Evolutionary conservation across 2,888 invertebrate species (phyloP), one percentile per base, ranked within the genome.

Genomic region (Caenorhabditis sinica): DNA sequence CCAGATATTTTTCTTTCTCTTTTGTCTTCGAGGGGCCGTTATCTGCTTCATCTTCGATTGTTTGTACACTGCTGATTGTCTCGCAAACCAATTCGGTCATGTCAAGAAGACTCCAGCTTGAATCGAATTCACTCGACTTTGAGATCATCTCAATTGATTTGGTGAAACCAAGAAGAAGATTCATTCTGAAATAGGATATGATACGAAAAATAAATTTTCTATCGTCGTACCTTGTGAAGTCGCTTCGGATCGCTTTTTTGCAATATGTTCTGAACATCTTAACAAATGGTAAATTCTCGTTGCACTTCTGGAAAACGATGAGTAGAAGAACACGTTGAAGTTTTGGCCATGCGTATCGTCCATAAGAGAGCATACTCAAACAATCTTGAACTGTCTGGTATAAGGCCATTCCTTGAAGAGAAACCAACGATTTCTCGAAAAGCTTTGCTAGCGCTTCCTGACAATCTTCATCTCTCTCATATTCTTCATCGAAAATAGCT

Each of bases 301-400:
- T 80, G 1, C n/a, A 8, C 23, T 72, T 80, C n/a, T 66, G 65
- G 43, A 80, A 80, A 0, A 49, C 33, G 15, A 72, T 45, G 6
- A 80, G n/a, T n/a, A 80, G n/a, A 20, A 80, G 56, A 11, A 49
- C 65, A 6, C 49, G 66, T 0, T 43, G 2, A 9, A 80, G 66
- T 43, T 49, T 72, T 25, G 65, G 60, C 80, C 80, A 80, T 1
- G 80, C 80, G 30, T 66, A 80, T 8, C 30, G 9, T 15, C 72
- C 80, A 45, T 72, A 15, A 4, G 80, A 80, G 1, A 80, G 56
- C 72, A 80, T 72, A 40, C 80, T 80, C 30, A 80, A 30, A 58
- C 72, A 80, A 28, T 80, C 80, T 30, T 61, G 72, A 23, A 80
- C 80, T 11, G 66, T 45, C 20, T 66, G 72, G 17, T 43, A 65